Evolutionary conservation across 2,113 vertebrate species (phyloP), one percentile per base, ranked within the genome.

Genomic region (Festucalex cinctus): DNA sequence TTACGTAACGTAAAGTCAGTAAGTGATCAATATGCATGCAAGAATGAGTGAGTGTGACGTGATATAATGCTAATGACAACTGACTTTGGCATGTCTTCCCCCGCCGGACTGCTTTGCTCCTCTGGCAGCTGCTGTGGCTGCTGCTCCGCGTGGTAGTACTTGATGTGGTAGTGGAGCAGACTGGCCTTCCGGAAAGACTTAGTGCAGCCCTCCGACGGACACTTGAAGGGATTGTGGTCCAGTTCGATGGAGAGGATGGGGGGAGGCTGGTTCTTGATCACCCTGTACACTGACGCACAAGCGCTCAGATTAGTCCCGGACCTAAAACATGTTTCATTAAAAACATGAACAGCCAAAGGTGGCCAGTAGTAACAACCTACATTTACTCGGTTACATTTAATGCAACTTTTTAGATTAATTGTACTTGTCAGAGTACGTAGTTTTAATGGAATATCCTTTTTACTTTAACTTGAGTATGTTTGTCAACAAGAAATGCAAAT

Each of bases 161-260:
- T 99, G 92, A 98, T 95, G 88, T 99, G 97, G 90, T 96, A 97
- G 90, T 98, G 94, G 74, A 98, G 88, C 69, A 99, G 88, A 78
- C 96, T 95, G 22, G 94, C 94, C 92, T 98, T 99, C 88, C 97
- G 94, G 89, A 98, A 99, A 28, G 93, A 95, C 88, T 99, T 99
- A 56, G 89, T 90, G 88, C 97, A 99, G 88, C 93, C 94, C 12
- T 88, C 85, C 36, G 95, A 88, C 13, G 93, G 94, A 89, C 97
- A 99, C 89, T 95, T 95, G 91, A 98, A 98, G 44, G 94, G 95
- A 82, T 94, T 94, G 90, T 96, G 94, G 89, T 99, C 94, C 84
- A 98, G 80, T 71, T 98, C 96, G 16, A 95, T 88, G 86, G 93
- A 81, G 81, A 95, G 87, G 46, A 93, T 92, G 10, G 91, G 91